phyloP scores from a whole-genome alignment of 1,140 invertebrate genomes.

The Drosophila santomea region DNA sequence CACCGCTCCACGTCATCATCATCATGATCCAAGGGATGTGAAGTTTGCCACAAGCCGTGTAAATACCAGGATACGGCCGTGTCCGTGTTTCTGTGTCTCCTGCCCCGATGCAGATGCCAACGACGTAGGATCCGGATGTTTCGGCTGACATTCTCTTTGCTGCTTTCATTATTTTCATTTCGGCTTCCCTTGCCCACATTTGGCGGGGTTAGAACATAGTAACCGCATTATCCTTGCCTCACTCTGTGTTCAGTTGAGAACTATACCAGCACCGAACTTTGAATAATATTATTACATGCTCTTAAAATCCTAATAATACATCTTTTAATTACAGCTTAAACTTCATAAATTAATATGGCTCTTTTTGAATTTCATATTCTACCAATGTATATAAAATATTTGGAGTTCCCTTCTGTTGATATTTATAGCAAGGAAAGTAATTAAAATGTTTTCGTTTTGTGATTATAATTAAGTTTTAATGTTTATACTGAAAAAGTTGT shows the following conservation, averaged over 20 bases:
- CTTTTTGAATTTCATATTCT: too few species aligned
- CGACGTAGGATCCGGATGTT: slow-evolving; percentile 43
- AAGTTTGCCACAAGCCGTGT: slow-evolving; percentile 17
- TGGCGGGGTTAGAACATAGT: slow-evolving; percentile 11
- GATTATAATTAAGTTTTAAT: neutral
- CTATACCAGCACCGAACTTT: neutral
- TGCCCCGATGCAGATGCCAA: slow-evolving; percentile 39
- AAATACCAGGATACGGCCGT: slow-evolving; percentile 41
- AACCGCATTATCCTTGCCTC: slow-evolving; percentile 38
- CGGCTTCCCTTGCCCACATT: slow-evolving; percentile 20
- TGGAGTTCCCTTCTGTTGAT: too few species aligned
- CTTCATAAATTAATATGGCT: too few species aligned
- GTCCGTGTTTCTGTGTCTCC: slow-evolving; percentile 33
- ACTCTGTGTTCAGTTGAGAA: neutral
- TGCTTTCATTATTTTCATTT: slow-evolving; percentile 28
- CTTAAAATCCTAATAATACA: neutral
- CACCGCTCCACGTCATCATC: slow-evolving; percentile 49
- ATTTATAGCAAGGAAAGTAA: too few species aligned
- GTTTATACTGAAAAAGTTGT: neutral
- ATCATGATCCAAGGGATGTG: slow-evolving; percentile 20
- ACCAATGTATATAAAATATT: too few species aligned
- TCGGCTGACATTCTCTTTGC: slow-evolving; percentile 49
- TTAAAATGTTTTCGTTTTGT: neutral
- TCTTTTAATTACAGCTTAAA: neutral
- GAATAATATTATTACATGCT: neutral